Evolutionary conservation across 2,797 vertebrate genomes (phyloP), one percentile per base, ranked within the genome.

Genomic region (Macroramphosus scolopax): DNA sequence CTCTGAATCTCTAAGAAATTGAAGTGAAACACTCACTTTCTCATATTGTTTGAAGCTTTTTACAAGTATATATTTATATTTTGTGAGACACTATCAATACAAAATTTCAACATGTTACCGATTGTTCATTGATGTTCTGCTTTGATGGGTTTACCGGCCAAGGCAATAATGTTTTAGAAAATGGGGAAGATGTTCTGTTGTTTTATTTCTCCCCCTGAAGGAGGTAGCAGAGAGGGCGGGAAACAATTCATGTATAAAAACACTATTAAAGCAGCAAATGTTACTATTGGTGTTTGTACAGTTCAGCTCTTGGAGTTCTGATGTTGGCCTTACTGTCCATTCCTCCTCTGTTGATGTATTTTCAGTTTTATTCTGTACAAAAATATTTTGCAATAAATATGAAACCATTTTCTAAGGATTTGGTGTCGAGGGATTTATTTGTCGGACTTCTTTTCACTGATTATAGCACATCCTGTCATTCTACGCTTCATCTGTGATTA

Each of bases 371-470:
- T 87, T 89, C 84, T 91, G 90, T 90, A 91, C 82, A 89, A 89
- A 86, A 89, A 82, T 90, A 90, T 91, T 92, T 92, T 91, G 83
- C 88, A 91, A 90, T 91, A 92, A 91, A 91, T 88, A 91, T 88
- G 81, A 78, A 90, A 89, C 78, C 75, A 73, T 92, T 91, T 92
- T 90, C 60, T 89, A 91, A 87, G 57, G 69, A 80, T 49, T 25
- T 24, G 14, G 4, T 31, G 39, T 55, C 1, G 26, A 11, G 10
- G 11, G 7, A 5, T 45, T 10, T 34, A 33, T 45, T 11, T 6
- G 28, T 30, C 16, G 3, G 3, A 6, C 20, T 3, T 22, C 50
- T 50, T 5, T 26, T n/a, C n/a, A n/a, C n/a, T n/a, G n/a, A n/a
- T n/a, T n/a, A n/a, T n/a, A n/a, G n/a, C n/a, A n/a, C n/a, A n/a